Percentiles rank a stretch among this genome's conserved stretches.
These are phyloP conservation scores for Psettodes erumei DNA, from an alignment of 2,113 vertebrate genomes.

Conservation along the genomic window DNA sequence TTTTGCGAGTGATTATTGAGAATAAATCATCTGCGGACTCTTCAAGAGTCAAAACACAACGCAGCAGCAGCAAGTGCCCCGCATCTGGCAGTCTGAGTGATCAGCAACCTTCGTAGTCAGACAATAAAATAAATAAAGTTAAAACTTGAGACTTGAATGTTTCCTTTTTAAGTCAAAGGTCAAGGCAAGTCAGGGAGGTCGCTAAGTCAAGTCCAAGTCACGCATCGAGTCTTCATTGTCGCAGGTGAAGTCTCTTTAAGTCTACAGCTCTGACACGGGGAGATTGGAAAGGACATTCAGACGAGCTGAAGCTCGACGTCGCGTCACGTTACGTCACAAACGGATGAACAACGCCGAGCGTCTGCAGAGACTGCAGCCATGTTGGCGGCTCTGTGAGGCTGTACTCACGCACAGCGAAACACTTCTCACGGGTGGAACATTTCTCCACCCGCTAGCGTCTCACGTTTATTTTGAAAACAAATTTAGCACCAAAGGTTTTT, in stretches of 20 bases:
- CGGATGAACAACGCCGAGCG: too few species aligned
- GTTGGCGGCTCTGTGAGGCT: not conserved
- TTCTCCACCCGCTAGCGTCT: too few species aligned
- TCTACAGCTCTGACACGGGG: slow-evolving; percentile 31
- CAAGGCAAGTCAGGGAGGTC: not conserved
- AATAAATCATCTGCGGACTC: not conserved
- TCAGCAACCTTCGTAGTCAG: not conserved
- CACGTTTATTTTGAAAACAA: not conserved
- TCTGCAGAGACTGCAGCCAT: too few species aligned
- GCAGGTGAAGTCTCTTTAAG: not conserved
- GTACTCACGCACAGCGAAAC: too few species aligned
- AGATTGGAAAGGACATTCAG: not conserved
- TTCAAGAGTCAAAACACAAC: not conserved
- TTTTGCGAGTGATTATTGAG: not conserved
- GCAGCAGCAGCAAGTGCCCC: not conserved
- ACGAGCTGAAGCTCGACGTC: too few species aligned
- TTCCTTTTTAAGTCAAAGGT: slow-evolving; percentile 4
- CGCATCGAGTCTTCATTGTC: not conserved
- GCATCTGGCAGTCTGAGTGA: not conserved
- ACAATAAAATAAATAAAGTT: too few species aligned
- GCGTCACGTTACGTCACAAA: too few species aligned
- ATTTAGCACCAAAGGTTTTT: not conserved
- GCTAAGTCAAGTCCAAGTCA: slow-evolving; percentile 24
- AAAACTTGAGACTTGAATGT: not conserved
- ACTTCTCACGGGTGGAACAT: too few species aligned